phyloP scores from a whole-genome alignment of 2,888 invertebrate genomes.

The Ceriagrion tenellum region DNA sequence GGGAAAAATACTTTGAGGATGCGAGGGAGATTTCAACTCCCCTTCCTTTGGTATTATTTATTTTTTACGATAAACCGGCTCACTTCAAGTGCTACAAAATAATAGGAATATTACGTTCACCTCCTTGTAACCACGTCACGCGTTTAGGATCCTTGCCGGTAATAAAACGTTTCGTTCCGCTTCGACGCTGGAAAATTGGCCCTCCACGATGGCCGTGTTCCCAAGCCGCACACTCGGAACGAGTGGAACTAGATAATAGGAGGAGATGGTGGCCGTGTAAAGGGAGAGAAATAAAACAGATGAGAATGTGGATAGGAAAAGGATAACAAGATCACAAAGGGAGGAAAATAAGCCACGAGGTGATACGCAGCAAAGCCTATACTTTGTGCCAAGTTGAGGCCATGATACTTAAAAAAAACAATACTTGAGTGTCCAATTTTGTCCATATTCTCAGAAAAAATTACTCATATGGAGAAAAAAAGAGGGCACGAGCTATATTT shows the following conservation, averaged over 20 bases:
- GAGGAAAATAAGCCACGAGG: neutral
- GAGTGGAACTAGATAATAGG: neutral
- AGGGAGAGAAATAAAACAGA: neutral
- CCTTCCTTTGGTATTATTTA: too few relatives aligned
- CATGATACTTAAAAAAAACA: neutral
- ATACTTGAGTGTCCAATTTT: neutral
- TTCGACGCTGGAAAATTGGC: neutral
- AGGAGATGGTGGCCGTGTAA: neutral
- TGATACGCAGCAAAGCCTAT: neutral
- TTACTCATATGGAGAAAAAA: neutral
- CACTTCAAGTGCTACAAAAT: neutral
- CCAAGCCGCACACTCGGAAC: neutral
- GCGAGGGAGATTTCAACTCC: too few relatives aligned
- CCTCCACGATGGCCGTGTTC: neutral
- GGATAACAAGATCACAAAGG: slow-evolving; percentile 25
- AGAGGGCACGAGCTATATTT: neutral
- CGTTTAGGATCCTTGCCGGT: neutral
- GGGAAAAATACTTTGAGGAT: too few relatives aligned
- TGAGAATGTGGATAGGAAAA: neutral
- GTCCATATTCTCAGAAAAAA: neutral
- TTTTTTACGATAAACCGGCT: too few relatives aligned
- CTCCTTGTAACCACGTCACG: neutral
- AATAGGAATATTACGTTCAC: neutral
- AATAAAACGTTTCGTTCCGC: neutral
- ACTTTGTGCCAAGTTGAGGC: neutral